Evolutionary conservation across 2,797 vertebrate genomes (phyloP), one percentile per base, ranked within the genome.

Genomic region (Phrynocephalus forsythii): DNA sequence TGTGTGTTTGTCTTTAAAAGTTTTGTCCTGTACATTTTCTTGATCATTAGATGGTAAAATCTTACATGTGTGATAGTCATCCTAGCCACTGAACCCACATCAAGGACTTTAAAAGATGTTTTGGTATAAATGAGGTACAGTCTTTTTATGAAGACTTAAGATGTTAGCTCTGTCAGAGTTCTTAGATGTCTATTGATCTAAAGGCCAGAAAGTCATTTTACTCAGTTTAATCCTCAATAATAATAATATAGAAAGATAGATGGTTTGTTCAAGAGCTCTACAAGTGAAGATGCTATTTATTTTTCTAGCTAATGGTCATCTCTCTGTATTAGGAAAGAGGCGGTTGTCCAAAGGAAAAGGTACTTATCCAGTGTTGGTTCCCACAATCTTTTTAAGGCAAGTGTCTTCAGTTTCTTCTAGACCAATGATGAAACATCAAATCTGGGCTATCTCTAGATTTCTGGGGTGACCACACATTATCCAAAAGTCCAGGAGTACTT

Each of bases 81-180:
- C 94, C 85, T 94, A 68, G 80, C 79, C 84, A 90, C 90, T 93
- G 90, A 92, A 95, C 92, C 76, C 16, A 8, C 76, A 92, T 94
- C 83, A 82, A 63, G 94, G 94, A 94, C 93, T 94, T 96, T 96
- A 95, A 93, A 95, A 24, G 30, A 48, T 93, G 71, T 75, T 94
- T 94, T 95, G 90, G 79, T 93, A 91, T 87, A 95, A 96, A 95
- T 94, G 93, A 94, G 91, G 56, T 69, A 84, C 91, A 87, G 90
- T 95, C 93, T 94, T 95, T 86, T 94, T 68, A 88, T 90, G 56
- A 90, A 88, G 87, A 96, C 94, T 94, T 94, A 95, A 95, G 90
- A 95, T 87, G 44, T 1, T 10, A 77, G 38, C 84, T 76, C 56
- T 91, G 48, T 82, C 93, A 78, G 71, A 93, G 92, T 92, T 90